phyloP scores from a whole-genome alignment of 2,113 vertebrate species.

The Psophia crepitans region DNA sequence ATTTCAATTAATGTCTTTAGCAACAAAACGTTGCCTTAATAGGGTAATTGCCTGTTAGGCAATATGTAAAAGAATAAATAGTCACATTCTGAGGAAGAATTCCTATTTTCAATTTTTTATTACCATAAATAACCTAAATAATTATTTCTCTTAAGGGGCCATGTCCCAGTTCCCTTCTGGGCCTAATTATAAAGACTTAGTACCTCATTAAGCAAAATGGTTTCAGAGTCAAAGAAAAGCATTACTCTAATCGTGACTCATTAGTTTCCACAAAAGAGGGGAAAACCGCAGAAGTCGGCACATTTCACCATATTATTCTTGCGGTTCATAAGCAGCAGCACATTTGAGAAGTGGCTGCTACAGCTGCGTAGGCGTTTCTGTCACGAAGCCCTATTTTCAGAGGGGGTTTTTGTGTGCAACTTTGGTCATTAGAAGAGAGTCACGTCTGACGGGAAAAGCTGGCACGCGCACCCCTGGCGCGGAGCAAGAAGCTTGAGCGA shows the following conservation, averaged over 20 bases:
- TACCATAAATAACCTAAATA: slow-evolving; percentile 87
- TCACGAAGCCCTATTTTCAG: background rate
- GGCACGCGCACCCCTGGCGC: background rate
- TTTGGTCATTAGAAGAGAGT: background rate
- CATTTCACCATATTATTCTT: slow-evolving; percentile 61
- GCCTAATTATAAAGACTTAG: slow-evolving; percentile 88
- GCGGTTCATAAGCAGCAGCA: slow-evolving; percentile 17
- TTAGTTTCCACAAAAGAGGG: slow-evolving; percentile 78
- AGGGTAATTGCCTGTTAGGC: slow-evolving; percentile 85
- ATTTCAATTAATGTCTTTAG: slow-evolving; percentile 87
- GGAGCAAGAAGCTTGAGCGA: background rate
- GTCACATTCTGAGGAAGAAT: slow-evolving; percentile 80
- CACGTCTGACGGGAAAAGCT: background rate
- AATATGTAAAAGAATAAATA: slow-evolving; percentile 84
- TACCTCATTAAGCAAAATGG: slow-evolving; percentile 86
- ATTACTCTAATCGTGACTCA: slow-evolving; percentile 81
- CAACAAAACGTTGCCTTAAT: slow-evolving; percentile 81
- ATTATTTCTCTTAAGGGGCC: slow-evolving; percentile 84
- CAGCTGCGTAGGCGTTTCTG: slow-evolving; percentile 49
- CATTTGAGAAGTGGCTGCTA: slow-evolving; percentile 9
- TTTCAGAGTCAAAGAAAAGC: slow-evolving; percentile 79
- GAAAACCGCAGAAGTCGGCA: slow-evolving; percentile 65
- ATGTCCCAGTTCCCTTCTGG: slow-evolving; percentile 79
- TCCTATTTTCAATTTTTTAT: slow-evolving; percentile 84
- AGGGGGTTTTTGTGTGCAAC: background rate